Base-by-base conservation (phyloP, 2,797 vertebrate species). In the Catamblyrhynchus diadema region DNA sequence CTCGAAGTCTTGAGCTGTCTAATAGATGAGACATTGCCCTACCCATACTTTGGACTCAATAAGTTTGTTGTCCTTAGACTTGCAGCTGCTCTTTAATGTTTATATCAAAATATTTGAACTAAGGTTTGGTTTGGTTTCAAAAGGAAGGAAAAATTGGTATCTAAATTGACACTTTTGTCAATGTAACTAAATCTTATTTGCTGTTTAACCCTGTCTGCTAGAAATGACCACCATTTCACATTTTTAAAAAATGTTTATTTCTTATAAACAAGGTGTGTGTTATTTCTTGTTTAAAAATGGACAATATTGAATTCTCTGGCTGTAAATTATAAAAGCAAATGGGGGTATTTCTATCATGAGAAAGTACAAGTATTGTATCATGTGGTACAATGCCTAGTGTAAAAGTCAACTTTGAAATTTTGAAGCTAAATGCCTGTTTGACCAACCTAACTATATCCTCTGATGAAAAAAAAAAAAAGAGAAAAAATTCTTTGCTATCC, bases 401-500 rank as follows among this genome's bases (percentile, higher is more conserved):
- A 74, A 59, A 75, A 5, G 1, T 33, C 8, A 67, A 2, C 18
- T 71, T 47, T 21, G 17, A 86, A 66, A 74, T 50, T 84, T n/a
- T 75, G 32, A 71, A 64, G 12, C 9, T 59, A 27, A 70, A 35
- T 1, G 2, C 0, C 9, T 70, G 62, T 78, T 81, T 62, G 7
- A 47, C 10, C 21, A 66, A 65, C 24, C 17, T 45, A 72, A n/a
- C 13, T 61, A 2, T 57, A 62, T 45, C 7, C 3, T 79, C 8
- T 1, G 1, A 30, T 17, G 1, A 4, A 41, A 35, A 12, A 41
- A 12, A 54, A 14, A 10, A 25, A 35, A 3, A 22, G 5, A 27
- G 28, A 47, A 13, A 28, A 16, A 13, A 30, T 2, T 25, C 7
- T 25, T 57, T 3, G 8, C 5, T 39, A 35, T 53, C 2, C 18